Percentiles rank a stretch among this genome's conserved stretches.
Evolutionary conservation across 2,888 invertebrate species (phyloP).

Genomic region (Philereme transversata): DNA sequence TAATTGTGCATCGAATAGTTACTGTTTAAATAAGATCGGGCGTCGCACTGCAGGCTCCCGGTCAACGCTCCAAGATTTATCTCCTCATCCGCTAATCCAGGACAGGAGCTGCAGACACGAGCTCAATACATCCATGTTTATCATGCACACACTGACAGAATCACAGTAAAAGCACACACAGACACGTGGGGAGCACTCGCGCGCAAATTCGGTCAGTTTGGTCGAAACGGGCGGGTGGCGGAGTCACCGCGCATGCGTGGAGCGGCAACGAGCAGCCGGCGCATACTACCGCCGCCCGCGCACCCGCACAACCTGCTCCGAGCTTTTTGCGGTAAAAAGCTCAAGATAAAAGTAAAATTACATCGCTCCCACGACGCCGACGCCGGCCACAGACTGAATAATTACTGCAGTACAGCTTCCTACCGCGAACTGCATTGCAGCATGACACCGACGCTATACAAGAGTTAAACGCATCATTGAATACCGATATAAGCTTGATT

Average conservation of each 20-base stretch:
- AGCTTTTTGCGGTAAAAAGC: slow-evolving; percentile 75
- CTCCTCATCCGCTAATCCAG: slow-evolving; percentile 53
- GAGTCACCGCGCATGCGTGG: slow-evolving; percentile 46
- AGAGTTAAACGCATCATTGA: neutral
- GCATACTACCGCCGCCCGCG: slow-evolving; percentile 58
- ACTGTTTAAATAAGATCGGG: slow-evolving; percentile 58
- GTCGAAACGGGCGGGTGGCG: slow-evolving; percentile 34
- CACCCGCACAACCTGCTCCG: slow-evolving; percentile 57
- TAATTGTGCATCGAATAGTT: slow-evolving; percentile 51
- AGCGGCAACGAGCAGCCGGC: slow-evolving; percentile 54
- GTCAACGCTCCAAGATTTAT: slow-evolving; percentile 68
- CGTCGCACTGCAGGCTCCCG: slow-evolving; percentile 63
- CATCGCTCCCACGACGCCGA: slow-evolving; percentile 67
- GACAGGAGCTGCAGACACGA: slow-evolving; percentile 44
- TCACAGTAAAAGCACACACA: slow-evolving; percentile 32
- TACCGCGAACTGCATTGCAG: slow-evolving; percentile 10
- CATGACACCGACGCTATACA: neutral
- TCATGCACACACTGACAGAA: slow-evolving; percentile 38
- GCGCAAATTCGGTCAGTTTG: slow-evolving; percentile 44
- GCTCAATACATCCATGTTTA: slow-evolving; percentile 30
- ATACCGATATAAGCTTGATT: slow-evolving; percentile 8
- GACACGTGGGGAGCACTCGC: slow-evolving; percentile 39
- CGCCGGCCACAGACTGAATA: slow-evolving; percentile 29
- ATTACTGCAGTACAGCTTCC: slow-evolving; percentile 9
- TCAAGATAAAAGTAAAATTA: slow-evolving; percentile 65